Evolutionary conservation across 2,797 vertebrate species (phyloP), one percentile per base, ranked within the genome.

Genomic region (Mormyrus proboscirostris): DNA sequence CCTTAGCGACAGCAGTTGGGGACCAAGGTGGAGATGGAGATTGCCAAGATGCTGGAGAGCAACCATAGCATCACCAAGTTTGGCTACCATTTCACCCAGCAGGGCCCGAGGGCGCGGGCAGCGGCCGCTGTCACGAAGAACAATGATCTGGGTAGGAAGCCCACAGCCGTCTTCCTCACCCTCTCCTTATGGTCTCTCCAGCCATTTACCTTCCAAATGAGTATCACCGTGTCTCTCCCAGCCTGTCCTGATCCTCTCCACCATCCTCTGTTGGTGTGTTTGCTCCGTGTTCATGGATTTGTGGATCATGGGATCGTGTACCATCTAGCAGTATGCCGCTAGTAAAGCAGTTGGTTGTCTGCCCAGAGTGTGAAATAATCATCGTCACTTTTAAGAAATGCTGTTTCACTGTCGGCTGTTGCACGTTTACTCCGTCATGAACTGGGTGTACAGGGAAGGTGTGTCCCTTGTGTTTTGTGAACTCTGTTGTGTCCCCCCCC

Each of bases 21-120:
- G 88, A 95, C 96, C 91, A 96, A 99, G 94, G 98, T 98, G 5
- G 98, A 99, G 94, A 99, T 99, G 98, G 98, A 99, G 94, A 98
- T 99, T 91, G 98, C 97, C 89, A 98, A 98, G 95, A 92, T 99
- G 65, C 92, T 99, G 91, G 96, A 96, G 92, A 98, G 98, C 84
- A 99, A 99, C 93, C 94, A 94, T 85, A 98, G 97, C 4, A 91
- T 99, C 93, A 96, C 99, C 90, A 97, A 98, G 91, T 93, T 99
- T 84, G 98, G 99, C 1, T 99, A 99, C 93, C 99, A 99, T 92
- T 99, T 99, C 91, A 97, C 99, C 92, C 97, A 99, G 3, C 96
- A 98, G 9, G 98, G 98, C 44, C 98, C 99, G 91, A 96, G 98
- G 85, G 98, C 99, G 96, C 98, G 97, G 93, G 99, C 99, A 97